Percentiles rank a stretch among this genome's conserved stretches.
These are phyloP conservation scores for Staurois parvus DNA, from an alignment of 2,797 vertebrate species.

Conservation along the genomic window DNA sequence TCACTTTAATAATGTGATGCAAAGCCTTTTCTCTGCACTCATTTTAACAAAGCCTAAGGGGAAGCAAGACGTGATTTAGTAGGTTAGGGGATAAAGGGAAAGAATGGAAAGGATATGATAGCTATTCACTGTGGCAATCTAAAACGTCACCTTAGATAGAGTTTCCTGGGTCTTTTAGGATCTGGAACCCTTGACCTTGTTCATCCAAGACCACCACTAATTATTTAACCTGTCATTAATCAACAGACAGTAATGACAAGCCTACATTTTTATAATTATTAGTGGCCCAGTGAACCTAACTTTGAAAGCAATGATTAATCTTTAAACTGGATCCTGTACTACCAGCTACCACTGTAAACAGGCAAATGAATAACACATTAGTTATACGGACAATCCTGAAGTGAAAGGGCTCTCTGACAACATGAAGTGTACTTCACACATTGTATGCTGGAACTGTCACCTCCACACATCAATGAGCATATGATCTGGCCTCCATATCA, in stretches of 20 bases:
- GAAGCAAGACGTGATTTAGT: background rate
- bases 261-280: background rate
- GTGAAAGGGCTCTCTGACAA: background rate
- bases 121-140: too few species aligned
- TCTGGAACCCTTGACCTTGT: background rate
- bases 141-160: too few species aligned
- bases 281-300: background rate
- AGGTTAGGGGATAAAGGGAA: background rate
- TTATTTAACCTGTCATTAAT: background rate
- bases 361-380: background rate
- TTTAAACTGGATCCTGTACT: background rate
- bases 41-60: background rate
- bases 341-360: background rate
- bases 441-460: background rate
- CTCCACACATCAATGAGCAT: background rate
- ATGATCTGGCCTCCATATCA: background rate
- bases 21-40: too few species aligned
- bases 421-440: background rate
- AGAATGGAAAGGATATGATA: background rate
- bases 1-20: too few species aligned
- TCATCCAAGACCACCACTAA: background rate
- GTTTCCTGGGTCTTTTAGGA: background rate
- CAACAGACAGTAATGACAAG: background rate
- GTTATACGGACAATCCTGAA: background rate
- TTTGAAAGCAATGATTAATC: constrained; percentile 2